Evolutionary conservation across 1,140 invertebrate genomes (phyloP), one percentile per base, ranked within the genome.

Genomic region (Hycleus phaleratus): DNA sequence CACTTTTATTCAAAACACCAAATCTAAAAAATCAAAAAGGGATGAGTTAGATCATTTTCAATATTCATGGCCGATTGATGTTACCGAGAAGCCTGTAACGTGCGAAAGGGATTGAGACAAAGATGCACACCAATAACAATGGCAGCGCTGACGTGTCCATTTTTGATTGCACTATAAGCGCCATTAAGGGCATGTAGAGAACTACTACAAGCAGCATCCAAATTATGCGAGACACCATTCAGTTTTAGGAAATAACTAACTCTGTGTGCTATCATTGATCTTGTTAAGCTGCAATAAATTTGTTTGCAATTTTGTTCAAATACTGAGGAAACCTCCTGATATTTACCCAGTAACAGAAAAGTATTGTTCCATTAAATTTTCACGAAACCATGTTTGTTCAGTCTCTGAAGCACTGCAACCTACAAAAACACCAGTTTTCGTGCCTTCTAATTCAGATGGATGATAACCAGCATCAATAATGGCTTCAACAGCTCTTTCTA

Each of bases 191-290:
- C 93, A 57, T 87, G 82, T 50, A 93, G 77, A 57, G 91, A 92
- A 26, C 93, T 95, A 46, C 90, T 93, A 75, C 93, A 97, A 6
- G 93, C 91, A 8, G 91, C 89, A 68, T 97, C 94, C 1, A 94
- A 78, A 5, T 86, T 76, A 72, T 87, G 89, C 48, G 91, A 93
- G 0, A 92, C 92, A 26, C 86, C 87, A 56, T 79, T 81, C 0
- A 83, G 67, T 48, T 85, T 84, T 6, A 89, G 65, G 71, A 79
- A 84, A 58, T 87, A 88, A 0, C 91, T 95, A 26, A 97, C 81
- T 51, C 93, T 80, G 69, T 96, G 94, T 1, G 92, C 87, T 72
- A 97, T 82, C 91, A 97, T 46, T 3, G 12, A 51, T 45, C 42
- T 6, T 4, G 9, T 42, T 2, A 10, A n/a, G 3, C 40, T 42